Evolutionary conservation across 1,140 invertebrate species (phyloP), one percentile per base, ranked within the genome.

Genomic region (Episyrphus balteatus): DNA sequence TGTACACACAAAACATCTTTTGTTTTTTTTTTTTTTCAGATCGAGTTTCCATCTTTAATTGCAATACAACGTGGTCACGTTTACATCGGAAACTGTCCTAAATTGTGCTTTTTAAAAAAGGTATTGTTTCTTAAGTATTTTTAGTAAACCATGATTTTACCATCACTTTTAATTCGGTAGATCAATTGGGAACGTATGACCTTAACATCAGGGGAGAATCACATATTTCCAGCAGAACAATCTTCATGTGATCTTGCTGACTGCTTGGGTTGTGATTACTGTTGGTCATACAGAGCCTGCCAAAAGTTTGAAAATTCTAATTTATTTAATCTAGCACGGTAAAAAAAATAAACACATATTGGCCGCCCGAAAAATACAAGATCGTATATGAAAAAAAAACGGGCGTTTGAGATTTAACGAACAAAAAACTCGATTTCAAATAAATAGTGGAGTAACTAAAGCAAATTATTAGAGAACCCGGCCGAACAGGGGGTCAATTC

Each of bases 281-380:
- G 63, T 43, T 66, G 62, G 62, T 59, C 63, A 1, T 54, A 62
- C 33, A 18, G 44, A 1, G 48, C 49, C 7, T 66, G 63, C 11
- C 63, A 66, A 31, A 53, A 59, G 2, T 60, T 65, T 8, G 50
- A 66, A 12, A 66, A 66, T 42, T 61, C 62, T 33, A 63, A 66
- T 48, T 42, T 63, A 8, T 11, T 51, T 8, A 33, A 30, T 38
- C 2, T 40, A 15, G 31, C 13, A 10, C 42, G 37, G 50, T 51
- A 46, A 48, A 46, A 48, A 38, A 19, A 10, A 26, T n/a, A n/a
- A 33, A 14, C 12, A 14, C 7, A 17, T 9, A 14, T 33, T 13
- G 34, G n/a, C 17, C 18, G 31, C 8, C n/a, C 10, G n/a, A 8
- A 47, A 54, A 26, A 34, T 40, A 15, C 17, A 39, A 39, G 37